Conservation (phyloP, 2,888 invertebrate genomes). For the Papilio gigon region DNA sequence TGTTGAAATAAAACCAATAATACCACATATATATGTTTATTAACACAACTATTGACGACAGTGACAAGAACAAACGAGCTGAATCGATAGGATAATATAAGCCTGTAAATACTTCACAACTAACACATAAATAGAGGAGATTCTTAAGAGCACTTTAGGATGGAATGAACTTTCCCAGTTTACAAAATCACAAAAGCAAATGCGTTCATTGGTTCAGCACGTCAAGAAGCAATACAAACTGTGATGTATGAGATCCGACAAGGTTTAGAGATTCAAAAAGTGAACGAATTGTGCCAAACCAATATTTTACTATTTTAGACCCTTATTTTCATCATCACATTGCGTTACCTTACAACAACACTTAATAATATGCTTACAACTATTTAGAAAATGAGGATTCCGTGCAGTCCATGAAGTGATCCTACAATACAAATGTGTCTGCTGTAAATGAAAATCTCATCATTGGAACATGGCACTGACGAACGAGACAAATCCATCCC, state of each 20-base stretch:
- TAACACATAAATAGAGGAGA: conserved; percentile 73
- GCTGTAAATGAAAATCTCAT: conserved; percentile 47
- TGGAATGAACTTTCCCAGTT: conserved; percentile 77
- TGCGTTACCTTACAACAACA: conserved; percentile 72
- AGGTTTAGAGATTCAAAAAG: conserved; percentile 44
- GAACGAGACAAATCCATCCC: conserved; percentile 50
- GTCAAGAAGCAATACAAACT: conserved; percentile 48
- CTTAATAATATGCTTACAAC: conserved; percentile 46
- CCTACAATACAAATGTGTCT: conserved; percentile 39
- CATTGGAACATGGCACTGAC: conserved; percentile 69
- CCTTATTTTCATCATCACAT: conserved; percentile 79
- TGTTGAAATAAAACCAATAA: conserved; percentile 36
- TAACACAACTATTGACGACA: conserved; percentile 73
- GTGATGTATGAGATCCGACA: conserved; percentile 37
- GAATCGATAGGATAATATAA: conserved; percentile 53
- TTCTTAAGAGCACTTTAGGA: conserved; percentile 81
- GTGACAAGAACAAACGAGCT: conserved; percentile 63
- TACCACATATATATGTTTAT: conserved; percentile 53
- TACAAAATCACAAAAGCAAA: conserved; percentile 63
- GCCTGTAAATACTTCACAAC: conserved; percentile 60
- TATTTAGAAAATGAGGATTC: conserved; percentile 40
- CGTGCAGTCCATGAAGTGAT: conserved; percentile 44
- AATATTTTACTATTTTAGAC: conserved; percentile 69
- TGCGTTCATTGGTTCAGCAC: conserved; percentile 63
- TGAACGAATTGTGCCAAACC: conserved; percentile 68